A percentile compares a stretch with the other conserved stretches of the same genome.
Evolutionary conservation across 2,888 invertebrate genomes (phyloP).

Genomic region (Azorinus chamasolen): DNA sequence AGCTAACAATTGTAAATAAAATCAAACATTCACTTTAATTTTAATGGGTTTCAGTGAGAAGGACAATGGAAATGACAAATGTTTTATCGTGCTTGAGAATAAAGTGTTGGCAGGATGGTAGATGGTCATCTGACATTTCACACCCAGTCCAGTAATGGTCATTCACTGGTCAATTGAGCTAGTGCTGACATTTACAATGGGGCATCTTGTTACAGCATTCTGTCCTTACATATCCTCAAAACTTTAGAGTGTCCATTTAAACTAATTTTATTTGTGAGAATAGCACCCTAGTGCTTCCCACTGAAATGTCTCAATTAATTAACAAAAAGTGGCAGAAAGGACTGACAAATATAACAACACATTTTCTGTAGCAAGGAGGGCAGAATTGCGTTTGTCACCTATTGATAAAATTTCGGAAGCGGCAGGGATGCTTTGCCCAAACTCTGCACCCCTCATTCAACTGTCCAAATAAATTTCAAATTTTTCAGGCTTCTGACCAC

Average conservation of each 20-base stretch:
- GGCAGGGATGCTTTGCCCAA: too few species aligned
- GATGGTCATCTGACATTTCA: constrained; percentile 11
- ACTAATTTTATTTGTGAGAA: too few species aligned
- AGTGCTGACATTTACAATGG: not conserved
- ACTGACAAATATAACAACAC: constrained; percentile 22
- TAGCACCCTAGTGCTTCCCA: not conserved
- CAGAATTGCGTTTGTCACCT: constrained; percentile 7
- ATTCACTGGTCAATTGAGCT: constrained; percentile 15
- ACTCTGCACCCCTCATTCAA: too few species aligned
- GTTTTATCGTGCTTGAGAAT: not conserved
- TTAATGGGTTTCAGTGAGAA: too few species aligned
- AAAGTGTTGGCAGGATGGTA: constrained; percentile 18
- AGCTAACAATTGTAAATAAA: too few species aligned
- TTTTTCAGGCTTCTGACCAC: constrained; percentile 2
- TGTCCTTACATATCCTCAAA: too few species aligned
- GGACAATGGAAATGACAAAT: too few species aligned
- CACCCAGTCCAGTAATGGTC: constrained; percentile 7
- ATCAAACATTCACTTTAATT: too few species aligned
- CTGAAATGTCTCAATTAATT: constrained; percentile 32
- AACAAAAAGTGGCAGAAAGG: constrained; percentile 12
- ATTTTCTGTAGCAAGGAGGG: not conserved
- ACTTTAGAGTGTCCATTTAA: too few species aligned
- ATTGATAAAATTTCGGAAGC: not conserved
- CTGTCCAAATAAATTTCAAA: constrained; percentile 1
- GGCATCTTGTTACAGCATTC: too few species aligned